Base-by-base conservation (phyloP, 1,140 invertebrate genomes). In the Liolophura sinensis region DNA sequence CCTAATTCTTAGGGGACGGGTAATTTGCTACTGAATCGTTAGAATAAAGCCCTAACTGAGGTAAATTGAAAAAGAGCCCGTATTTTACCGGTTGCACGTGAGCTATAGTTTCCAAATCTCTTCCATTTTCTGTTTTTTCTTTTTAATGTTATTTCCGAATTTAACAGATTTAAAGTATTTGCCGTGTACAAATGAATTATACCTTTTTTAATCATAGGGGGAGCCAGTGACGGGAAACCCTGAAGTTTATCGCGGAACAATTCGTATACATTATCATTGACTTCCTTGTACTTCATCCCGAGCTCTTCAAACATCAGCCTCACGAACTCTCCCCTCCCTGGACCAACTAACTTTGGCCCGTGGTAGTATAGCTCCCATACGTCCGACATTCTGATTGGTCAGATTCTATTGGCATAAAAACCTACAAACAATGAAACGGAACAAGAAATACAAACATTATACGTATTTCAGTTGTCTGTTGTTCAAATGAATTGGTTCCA, bases 161-260 rank as follows among this genome's bases (percentile, higher is more conserved):
- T 3, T 40, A 40, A 40, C 3, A 40, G 3, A 40, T 40, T 40
- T 20, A 12, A 24, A 54, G 9, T 9, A 40, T 40, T 40, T 40
- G 31, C 3, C 3, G 3, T 40, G 51, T 54, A 20, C 24, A 54
- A 54, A 54, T n/a, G n/a, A 40, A 40, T 3, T n/a, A 15, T 69
- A 75, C 73, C 73, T 67, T 68, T 73, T 49, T 68, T 65, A 24
- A 75, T 64, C 50, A 75, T 27, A 14, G 73, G 73, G 15, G 66
- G 65, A n/a, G 70, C 70, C 61, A 74, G 66, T 47, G 63, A 51
- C 18, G 73, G 70, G 48, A 64, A 73, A 9, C 67, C 69, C 3
- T 50, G 40, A 55, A 63, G 67, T 52, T 69, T 18, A n/a, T 60
- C 66, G 11, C 59, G 16, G 6, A 65, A 61, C n/a, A 60, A 27